Evolutionary conservation across 2,113 vertebrate species (phyloP), one percentile per base, ranked within the genome.

Genomic region (Pangasianodon gigas): DNA sequence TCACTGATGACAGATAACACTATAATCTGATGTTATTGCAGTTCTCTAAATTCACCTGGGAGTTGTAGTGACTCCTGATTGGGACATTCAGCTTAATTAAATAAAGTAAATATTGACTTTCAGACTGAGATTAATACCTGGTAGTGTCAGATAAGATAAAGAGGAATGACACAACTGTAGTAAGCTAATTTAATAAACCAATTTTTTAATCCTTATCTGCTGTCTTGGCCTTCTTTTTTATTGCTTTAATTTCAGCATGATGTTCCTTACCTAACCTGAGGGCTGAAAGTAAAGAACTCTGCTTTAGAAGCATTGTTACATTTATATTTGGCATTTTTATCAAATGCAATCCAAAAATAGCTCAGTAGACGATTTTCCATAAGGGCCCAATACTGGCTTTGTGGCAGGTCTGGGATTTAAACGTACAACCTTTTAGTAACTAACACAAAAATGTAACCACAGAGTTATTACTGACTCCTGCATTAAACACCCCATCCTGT

Each of bases 401-500:
- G 74, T 75, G 19, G 74, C 19, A 44, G 41, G 7, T 46, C 7
- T 19, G 71, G 32, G 37, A 74, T 18, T 74, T 19, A 41, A 74
- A 41, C 16, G 14, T 8, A 19, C 6, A 75, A 44, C 4, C 37
- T n/a, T 80, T 80, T 8, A 6, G 10, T 52, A 6, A 29, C 46
- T 37, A 26, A 14, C 21, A 51, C 44, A 80, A 51, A 51, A 4
- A 11, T 26, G 16, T 51, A 48, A 7, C 6, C 48, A n/a, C 6
- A 4, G 41, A 29, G 37, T 21, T 56, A 41, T 84, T 24, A 24
- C 37, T 44, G 54, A 14, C 24, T 46, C 14, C 6, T 85, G 60
- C 41, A 54, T 32, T 48, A 86, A 86, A 86, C 85, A 51, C 18
- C 10, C 18, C 11, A 74, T 86, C 26, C 85, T 71, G 48, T 69